A percentile compares a stretch with the other conserved stretches of the same genome.
Evolutionary conservation across 2,797 vertebrate genomes (phyloP).

Genomic region (Nothura maculosa): DNA sequence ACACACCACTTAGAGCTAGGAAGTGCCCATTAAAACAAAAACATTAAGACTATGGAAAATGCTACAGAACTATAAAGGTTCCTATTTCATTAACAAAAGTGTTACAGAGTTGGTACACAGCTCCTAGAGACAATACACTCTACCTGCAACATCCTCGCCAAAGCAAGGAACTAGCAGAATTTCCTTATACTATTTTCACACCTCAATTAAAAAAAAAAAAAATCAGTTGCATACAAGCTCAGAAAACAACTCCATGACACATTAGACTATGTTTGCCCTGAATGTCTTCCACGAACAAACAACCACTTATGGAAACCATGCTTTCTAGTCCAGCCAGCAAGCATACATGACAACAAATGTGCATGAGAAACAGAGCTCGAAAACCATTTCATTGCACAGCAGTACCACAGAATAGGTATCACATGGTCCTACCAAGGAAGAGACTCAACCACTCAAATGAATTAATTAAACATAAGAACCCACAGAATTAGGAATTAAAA

Average conservation of each 20-base stretch:
- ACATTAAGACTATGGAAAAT: constrained; percentile 34
- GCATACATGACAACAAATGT: not conserved
- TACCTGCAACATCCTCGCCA: not conserved
- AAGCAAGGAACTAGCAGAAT: not conserved
- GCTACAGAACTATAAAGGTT: constrained; percentile 35
- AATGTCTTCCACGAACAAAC: not conserved
- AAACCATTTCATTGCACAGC: not conserved
- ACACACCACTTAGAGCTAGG: not conserved
- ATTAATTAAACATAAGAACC: not conserved
- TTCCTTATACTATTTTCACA: not conserved
- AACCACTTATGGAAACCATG: not conserved
- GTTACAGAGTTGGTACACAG: not conserved
- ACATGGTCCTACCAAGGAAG: not conserved
- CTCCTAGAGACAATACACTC: not conserved
- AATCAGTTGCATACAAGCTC: not conserved
- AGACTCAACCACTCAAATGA: not conserved
- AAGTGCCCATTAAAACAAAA: constrained; percentile 54
- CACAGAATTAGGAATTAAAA: not conserved
- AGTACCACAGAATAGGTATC: not conserved
- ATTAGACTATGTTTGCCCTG: not conserved
- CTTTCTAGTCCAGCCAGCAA: not conserved
- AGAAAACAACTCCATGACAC: not conserved
- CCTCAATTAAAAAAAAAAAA: not conserved
- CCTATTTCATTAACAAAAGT: not conserved
- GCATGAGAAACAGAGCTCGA: not conserved